Base-by-base conservation (phyloP, 2,888 invertebrate species). In the Leistus spinibarbis region DNA sequence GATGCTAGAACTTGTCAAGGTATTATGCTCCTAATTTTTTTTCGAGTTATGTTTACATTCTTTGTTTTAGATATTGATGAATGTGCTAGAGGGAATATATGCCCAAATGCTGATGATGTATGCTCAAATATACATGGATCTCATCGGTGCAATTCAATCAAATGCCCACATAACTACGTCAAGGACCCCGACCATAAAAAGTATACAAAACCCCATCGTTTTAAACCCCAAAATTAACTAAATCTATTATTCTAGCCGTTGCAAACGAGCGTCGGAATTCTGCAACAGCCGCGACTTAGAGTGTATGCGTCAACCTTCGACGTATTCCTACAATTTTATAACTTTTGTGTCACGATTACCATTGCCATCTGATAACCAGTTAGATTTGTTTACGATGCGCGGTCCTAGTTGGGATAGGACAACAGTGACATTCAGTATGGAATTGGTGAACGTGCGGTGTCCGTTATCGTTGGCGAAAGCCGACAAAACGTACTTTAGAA, bases 111-210 rank as follows among this genome's bases (percentile, higher is more conserved):
- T 0, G 91, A 93, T 77, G 90, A 93, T 79, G 90, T 95, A 66
- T 99, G 99, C 82, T 92, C 97, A 79, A 99, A 99, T 85, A 95
- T 93, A 0, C 88, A 95, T 76, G 99, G 99, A 0, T 89, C 93
- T 74, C 95, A 91, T 86, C 93, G 95, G 81, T 99, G 98, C 83
- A 95, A 95, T 80, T 88, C 88, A 17, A 93, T 98, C 77, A 87
- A 89, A 63, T 99, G 99, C 83, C 98, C 98, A 0, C 82, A 88
- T 0, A 95, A 96, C 65, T 99, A 98, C 85, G 86, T 90, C 22
- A 90, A 91, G 69, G 97, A 98, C 80, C 84, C 87, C 0, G 88
- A 89, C 69, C 91, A 93, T 76, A 95, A 91, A 82, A 96, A 97
- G 97, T 97, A 85, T 10, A 53, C 23, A 54, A 1, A 40, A 4